Evolutionary conservation across 2,113 vertebrate genomes (phyloP).

Genomic region (Rana temporaria): DNA sequence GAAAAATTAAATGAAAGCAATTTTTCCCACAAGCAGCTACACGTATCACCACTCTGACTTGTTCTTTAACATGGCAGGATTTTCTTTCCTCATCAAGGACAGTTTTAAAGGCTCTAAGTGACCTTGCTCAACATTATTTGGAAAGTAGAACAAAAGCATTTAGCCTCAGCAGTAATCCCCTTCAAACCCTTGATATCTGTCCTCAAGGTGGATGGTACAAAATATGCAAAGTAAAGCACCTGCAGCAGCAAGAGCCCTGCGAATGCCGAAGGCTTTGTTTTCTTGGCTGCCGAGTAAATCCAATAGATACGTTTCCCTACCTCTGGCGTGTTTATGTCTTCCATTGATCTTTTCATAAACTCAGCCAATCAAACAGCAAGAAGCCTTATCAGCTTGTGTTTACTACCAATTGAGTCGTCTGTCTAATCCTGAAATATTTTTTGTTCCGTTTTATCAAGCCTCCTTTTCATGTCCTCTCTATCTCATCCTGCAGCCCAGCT

Average conservation of each 20-base stretch:
- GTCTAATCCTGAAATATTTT: background rate
- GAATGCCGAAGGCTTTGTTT: background rate
- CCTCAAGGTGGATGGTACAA: background rate
- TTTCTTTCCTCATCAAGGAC: too few relatives aligned
- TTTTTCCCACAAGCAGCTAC: too few relatives aligned
- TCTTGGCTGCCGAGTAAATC: background rate
- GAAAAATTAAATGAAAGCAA: too few relatives aligned
- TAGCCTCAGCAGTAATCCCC: background rate
- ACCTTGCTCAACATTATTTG: background rate
- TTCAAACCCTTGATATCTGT: background rate
- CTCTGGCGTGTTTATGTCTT: background rate
- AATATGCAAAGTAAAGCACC: background rate
- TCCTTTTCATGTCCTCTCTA: background rate
- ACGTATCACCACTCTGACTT: too few relatives aligned
- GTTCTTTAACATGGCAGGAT: too few relatives aligned
- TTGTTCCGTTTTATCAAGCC: background rate
- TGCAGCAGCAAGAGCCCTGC: background rate
- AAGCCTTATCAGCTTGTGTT: background rate
- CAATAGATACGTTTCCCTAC: background rate
- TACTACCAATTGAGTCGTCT: background rate
- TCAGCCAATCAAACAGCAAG: background rate
- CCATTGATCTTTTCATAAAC: constrained; percentile 9
- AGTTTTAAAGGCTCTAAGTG: too few relatives aligned
- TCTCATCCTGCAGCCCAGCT: constrained; percentile 1
- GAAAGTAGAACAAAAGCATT: background rate